A percentile compares a stretch with the other conserved stretches of the same genome.
These are phyloP conservation scores for Fabriciana adippe DNA, from an alignment of 2,888 invertebrate species.

Conservation along the genomic window DNA sequence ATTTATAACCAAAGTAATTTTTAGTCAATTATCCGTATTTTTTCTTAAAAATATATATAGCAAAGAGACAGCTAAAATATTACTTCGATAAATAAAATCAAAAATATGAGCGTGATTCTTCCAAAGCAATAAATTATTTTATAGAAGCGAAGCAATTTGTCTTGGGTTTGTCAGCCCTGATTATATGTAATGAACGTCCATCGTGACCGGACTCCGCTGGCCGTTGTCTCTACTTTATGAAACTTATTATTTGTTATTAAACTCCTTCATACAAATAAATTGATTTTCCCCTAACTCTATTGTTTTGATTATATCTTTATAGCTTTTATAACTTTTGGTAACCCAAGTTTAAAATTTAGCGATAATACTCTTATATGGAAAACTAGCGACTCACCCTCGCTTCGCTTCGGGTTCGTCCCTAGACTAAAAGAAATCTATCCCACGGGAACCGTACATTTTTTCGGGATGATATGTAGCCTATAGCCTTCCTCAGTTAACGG, in stretches of 20 bases:
- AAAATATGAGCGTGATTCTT: neutral
- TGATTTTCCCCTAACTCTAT: conserved; percentile 5
- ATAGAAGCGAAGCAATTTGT: neutral
- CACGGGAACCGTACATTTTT: too few species aligned
- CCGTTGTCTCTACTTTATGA: conserved; percentile 9
- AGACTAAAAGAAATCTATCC: too few species aligned
- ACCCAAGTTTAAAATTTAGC: too few species aligned
- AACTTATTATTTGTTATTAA: conserved; percentile 18
- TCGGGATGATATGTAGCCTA: too few species aligned
- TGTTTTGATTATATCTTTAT: neutral
- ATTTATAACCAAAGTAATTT: too few species aligned
- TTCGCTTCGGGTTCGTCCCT: too few species aligned
- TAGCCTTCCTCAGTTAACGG: too few species aligned
- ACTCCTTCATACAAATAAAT: conserved; percentile 15
- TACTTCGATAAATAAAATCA: conserved; percentile 4
- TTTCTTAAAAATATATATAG: neutral
- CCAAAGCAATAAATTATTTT: conserved; percentile 1
- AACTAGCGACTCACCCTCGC: too few species aligned
- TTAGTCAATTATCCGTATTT: too few species aligned
- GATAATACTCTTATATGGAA: too few species aligned
- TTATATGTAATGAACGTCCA: neutral
- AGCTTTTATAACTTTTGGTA: too few species aligned
- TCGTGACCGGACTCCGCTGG: conserved; percentile 1
- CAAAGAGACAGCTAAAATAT: neutral
- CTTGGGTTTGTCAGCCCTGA: conserved; percentile 6